These are phyloP conservation scores for Drosophila monieri DNA, from an alignment of 2,888 invertebrate genomes.

Conservation along the genomic window DNA sequence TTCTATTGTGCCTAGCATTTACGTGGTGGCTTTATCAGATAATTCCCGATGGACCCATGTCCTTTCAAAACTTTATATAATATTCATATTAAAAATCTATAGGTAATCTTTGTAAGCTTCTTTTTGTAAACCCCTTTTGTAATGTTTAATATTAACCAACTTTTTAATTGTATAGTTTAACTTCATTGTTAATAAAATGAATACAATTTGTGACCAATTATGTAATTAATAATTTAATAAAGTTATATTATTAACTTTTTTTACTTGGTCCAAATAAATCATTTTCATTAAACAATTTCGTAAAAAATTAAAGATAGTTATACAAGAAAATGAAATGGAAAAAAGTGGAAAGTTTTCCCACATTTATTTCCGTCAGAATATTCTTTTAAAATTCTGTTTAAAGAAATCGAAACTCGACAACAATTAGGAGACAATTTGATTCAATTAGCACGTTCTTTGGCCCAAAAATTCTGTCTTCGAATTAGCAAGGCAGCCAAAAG, in stretches of 20 bases:
- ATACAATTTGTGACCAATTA: too few relatives aligned
- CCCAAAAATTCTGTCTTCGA: conserved; percentile 43
- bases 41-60: conserved; percentile 18
- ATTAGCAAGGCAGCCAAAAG: conserved; percentile 34
- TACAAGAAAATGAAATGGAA: too few relatives aligned
- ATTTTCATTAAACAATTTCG: too few relatives aligned
- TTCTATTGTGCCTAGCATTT: not conserved
- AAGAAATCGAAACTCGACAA: conserved; percentile 60
- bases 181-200: too few relatives aligned
- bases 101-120: too few relatives aligned
- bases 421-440: conserved; percentile 49
- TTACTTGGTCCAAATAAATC: too few relatives aligned
- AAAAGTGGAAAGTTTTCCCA: conserved; percentile 21
- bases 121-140: too few relatives aligned
- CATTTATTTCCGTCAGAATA: not conserved
- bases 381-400: conserved; percentile 8
- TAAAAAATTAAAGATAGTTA: too few relatives aligned
- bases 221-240: too few relatives aligned
- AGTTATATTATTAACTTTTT: too few relatives aligned
- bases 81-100: not conserved
- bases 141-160: too few relatives aligned
- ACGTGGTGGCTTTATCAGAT: conserved; percentile 31
- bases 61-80: not conserved
- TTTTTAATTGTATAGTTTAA: too few relatives aligned
- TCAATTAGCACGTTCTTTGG: conserved; percentile 58